Base-by-base conservation (phyloP, 2,888 invertebrate genomes). In the Nemurella pictetii region DNA sequence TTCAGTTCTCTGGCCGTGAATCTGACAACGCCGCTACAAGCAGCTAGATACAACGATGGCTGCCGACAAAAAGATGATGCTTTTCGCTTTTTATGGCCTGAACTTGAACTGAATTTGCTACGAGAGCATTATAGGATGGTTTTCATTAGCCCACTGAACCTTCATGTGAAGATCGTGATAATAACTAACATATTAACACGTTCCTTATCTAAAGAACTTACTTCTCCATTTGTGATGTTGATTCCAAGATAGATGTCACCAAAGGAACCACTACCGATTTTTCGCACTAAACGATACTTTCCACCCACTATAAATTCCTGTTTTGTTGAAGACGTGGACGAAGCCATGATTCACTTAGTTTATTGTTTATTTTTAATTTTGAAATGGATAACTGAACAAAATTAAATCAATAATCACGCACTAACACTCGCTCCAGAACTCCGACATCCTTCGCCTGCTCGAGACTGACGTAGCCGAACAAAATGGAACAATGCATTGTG, bases 241-340 rank as follows among this genome's bases (percentile, higher is more conserved):
- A 97, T 96, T 88, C 97, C 99, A 91, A 99, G 93, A 92, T 97
- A 99, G 91, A 99, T 99, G 92, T 99, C 99, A 90, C 99, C 99
- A 91, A 99, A 99, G 88, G 99, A 99, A 88, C 99, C 99, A 92
- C 98, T 98, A 89, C 99, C 98, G 91, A 99, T 98, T 94, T 98
- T 98, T 89, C 98, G 94, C 90, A 98, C 95, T 90, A 99, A 94
- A 91, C 98, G 95, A 93, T 98, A 99, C 92, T 96, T 97, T 89
- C 96, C 96, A 91, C 96, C 96, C 91, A 97, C 95, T 90, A 96
- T 93, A 91, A 96, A 94, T 91, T 96, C 96, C 90, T 91, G 92
- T 91, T 93, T 93, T 85, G 89, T 89, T 87, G 86, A 85, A 81
- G 87, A 80, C 15, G 73, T 30, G 35, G 82, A 80, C 36, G 83